Conservation (phyloP, 2,888 invertebrate species). For the Cantharis rustica region DNA sequence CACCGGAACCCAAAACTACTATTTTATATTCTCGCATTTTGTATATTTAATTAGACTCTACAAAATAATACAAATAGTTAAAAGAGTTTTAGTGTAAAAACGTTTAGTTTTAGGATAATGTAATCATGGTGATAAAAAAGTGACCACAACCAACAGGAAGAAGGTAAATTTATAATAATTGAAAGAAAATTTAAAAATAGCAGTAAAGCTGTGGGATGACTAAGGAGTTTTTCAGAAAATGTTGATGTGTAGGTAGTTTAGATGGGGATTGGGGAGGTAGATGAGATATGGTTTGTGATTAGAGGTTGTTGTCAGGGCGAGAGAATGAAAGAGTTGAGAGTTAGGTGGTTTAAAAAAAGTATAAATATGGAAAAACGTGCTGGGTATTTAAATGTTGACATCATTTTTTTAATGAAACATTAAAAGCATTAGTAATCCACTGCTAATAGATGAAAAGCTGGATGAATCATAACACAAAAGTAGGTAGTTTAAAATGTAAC, state of each 20-base stretch:
- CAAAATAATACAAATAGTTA: neutral
- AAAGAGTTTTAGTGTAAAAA: neutral
- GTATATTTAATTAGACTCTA: conserved; percentile 23
- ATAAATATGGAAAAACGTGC: neutral
- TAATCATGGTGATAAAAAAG: conserved; percentile 30
- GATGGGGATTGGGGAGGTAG: neutral
- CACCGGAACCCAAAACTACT: conserved; percentile 98
- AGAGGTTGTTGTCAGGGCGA: neutral
- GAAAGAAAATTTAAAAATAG: conserved; percentile 32
- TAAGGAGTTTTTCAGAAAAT: conserved; percentile 1
- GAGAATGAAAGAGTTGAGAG: conserved; percentile 4
- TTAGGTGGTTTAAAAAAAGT: neutral
- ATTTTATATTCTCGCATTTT: conserved; percentile 99
- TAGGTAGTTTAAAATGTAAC: conserved; percentile 14
- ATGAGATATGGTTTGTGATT: neutral
- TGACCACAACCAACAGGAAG: conserved; percentile 49
- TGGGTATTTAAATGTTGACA: conserved; percentile 8
- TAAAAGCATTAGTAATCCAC: conserved; percentile 23
- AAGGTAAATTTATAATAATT: conserved; percentile 16
- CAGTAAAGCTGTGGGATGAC: conserved; percentile 22
- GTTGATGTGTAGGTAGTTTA: neutral
- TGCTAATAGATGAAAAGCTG: conserved; percentile 13
- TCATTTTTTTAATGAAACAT: conserved; percentile 17
- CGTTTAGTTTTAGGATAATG: conserved; percentile 3
- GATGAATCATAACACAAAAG: conserved; percentile 23